Conservation (phyloP, 2,888 invertebrate genomes). For the Melangyna quadrimaculata region DNA sequence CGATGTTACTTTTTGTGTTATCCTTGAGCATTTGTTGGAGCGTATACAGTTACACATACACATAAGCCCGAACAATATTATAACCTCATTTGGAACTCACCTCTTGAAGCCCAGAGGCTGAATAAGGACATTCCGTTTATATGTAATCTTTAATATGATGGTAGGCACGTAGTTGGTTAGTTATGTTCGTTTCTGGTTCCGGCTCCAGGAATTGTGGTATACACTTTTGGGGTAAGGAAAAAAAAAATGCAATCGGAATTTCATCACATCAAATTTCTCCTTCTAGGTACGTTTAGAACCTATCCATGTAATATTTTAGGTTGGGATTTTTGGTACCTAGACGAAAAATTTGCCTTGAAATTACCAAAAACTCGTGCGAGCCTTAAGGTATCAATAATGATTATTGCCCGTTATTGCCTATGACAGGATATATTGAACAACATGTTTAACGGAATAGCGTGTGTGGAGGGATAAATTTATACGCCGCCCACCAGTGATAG, state of each 20-base stretch:
- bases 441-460: slow-evolving; percentile 44
- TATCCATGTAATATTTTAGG: not conserved
- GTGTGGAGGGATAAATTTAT: slow-evolving; percentile 49
- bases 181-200: slow-evolving; percentile 22
- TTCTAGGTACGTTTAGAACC: not conserved
- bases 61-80: slow-evolving; percentile 60
- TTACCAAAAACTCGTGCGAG: slow-evolving; percentile 5
- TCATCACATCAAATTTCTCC: slow-evolving; percentile 37
- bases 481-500: slow-evolving; percentile 29
- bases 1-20: slow-evolving; percentile 61
- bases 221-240: not conserved
- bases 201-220: not conserved
- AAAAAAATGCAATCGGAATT: slow-evolving; percentile 36
- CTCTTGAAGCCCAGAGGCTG: not conserved
- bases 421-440: slow-evolving; percentile 63
- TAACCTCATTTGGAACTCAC: slow-evolving; percentile 41
- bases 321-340: not conserved
- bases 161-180: slow-evolving; percentile 24
- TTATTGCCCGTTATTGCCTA: slow-evolving; percentile 65
- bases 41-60: not conserved
- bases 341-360: slow-evolving; percentile 39
- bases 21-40: slow-evolving; percentile 44
- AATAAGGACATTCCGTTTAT: not conserved
- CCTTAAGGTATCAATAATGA: slow-evolving; percentile 60
- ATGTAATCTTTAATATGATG: not conserved